Evolutionary conservation across 1,140 invertebrate species (phyloP), one percentile per base, ranked within the genome.

Genomic region (Drosophila fuyamai): DNA sequence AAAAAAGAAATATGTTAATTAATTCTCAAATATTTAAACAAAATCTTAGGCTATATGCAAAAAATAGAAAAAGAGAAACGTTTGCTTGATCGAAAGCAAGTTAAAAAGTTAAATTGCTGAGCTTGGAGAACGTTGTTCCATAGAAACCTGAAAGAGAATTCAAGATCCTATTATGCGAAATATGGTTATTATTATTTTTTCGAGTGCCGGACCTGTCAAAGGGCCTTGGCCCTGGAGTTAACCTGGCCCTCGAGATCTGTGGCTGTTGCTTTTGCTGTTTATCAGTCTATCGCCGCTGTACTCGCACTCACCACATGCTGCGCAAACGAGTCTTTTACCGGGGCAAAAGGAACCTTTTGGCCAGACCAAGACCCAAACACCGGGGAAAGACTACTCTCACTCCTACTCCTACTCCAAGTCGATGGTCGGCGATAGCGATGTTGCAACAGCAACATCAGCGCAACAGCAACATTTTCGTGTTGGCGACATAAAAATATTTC

Each of bases 401-500:
- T 50, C 48, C 29, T n/a, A 9, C 47, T 48, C 23, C 23, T n/a
- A 7, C 46, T 29, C 23, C 47, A 5, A 50, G 48, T 51, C 81
- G 81, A 83, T 84, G 78, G 81, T 32, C 82, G 47, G 55, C 74
- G 80, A 83, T 83, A 83, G 54, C 76, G 59, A 53, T 66, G 57
- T 71, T 71, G 68, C 57, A 67, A 62, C 48, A 66, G 51, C 63
- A 75, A 54, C 59, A 47, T 27, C 29, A 16, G 46, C 47, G 23
- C 54, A 67, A 53, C 58, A 55, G 68, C 81, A 72, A 84, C 65
- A 81, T 81, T 84, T 72, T 73, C 73, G 65, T 82, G 80, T 83
- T 84, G 81, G 81, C 81, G 81, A 84, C 72, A 73, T 54, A 84
- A 63, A 83, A 83, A 86, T 84, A 89, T 89, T 86, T 86, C 83